A percentile compares a stretch with the other conserved stretches of the same genome.
phyloP scores from a whole-genome alignment of 2,888 invertebrate species.

The Schrankia costaestrigalis region DNA sequence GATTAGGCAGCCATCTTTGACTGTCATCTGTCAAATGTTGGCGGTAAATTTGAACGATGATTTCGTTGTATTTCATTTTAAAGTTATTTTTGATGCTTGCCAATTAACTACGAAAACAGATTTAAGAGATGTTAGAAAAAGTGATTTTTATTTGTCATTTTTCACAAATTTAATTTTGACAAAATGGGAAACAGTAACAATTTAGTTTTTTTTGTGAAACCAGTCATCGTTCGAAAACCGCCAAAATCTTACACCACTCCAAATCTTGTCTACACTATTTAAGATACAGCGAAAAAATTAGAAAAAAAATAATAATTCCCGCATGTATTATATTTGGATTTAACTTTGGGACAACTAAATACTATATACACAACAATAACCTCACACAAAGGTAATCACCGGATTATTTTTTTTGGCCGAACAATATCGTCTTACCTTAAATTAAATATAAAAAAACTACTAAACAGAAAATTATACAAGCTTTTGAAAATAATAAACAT shows the following conservation, averaged over 20 bases:
- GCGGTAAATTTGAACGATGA: slow-evolving; percentile 12
- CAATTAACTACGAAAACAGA: too few species aligned
- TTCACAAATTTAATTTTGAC: too few species aligned
- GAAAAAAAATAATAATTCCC: slow-evolving; percentile 38
- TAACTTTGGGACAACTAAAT: slow-evolving; percentile 72
- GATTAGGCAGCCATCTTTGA: slow-evolving; percentile 31
- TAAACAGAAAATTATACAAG: slow-evolving; percentile 65
- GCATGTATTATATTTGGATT: slow-evolving; percentile 71
- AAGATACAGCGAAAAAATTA: slow-evolving; percentile 47
- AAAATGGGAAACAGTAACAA: neutral
- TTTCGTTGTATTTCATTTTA: neutral
- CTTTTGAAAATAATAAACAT: slow-evolving; percentile 55
- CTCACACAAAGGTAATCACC: slow-evolving; percentile 29
- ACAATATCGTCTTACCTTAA: slow-evolving; percentile 30
- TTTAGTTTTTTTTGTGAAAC: too few species aligned
- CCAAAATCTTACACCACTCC: slow-evolving; percentile 40
- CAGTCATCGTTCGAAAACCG: slow-evolving; percentile 58
- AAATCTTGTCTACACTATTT: slow-evolving; percentile 48
- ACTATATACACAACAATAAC: slow-evolving; percentile 72
- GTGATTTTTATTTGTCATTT: too few species aligned
- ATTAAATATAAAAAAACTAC: slow-evolving; percentile 47
- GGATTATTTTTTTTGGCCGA: slow-evolving; percentile 18
- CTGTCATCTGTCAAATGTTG: slow-evolving; percentile 15
- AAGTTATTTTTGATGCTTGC: too few species aligned
- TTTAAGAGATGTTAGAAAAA: too few species aligned